These are phyloP conservation scores for Teleiodes luculella DNA, from an alignment of 2,888 invertebrate species.

Conservation along the genomic window DNA sequence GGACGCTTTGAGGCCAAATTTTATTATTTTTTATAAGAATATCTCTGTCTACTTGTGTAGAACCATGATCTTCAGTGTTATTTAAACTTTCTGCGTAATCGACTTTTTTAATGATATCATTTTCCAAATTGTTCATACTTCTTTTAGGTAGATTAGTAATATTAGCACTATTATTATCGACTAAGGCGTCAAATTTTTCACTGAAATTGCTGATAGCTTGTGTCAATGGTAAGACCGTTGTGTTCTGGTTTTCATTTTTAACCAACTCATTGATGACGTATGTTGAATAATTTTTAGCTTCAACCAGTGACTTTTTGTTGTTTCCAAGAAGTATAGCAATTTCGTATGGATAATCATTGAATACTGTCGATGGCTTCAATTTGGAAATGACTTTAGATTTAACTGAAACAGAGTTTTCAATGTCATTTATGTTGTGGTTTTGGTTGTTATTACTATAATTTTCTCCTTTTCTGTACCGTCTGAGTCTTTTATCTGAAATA, in stretches of 20 bases:
- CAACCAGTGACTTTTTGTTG: constrained; percentile 25
- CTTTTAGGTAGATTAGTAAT: constrained; percentile 36
- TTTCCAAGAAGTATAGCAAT: constrained; percentile 44
- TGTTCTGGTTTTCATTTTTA: constrained; percentile 17
- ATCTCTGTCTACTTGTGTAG: constrained; percentile 33
- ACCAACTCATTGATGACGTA: constrained; percentile 18
- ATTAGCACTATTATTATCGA: neutral
- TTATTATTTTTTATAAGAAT: constrained; percentile 44
- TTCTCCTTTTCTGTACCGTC: constrained; percentile 34
- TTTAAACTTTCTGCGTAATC: constrained; percentile 39
- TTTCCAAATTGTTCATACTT: constrained; percentile 42
- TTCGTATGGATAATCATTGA: constrained; percentile 59
- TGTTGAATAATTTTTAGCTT: constrained; percentile 19
- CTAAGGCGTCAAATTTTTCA: neutral
- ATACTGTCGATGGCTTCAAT: constrained; percentile 37
- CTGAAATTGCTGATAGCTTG: neutral
- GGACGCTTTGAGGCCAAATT: constrained; percentile 48
- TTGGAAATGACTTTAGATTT: constrained; percentile 42
- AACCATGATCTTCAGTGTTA: constrained; percentile 30
- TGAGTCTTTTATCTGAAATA: constrained; percentile 3
- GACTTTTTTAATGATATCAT: constrained; percentile 38
- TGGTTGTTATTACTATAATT: constrained; percentile 33
- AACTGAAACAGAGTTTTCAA: constrained; percentile 20
- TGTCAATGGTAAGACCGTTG: neutral
- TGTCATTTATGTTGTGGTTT: constrained; percentile 20